These are phyloP conservation scores for Patiria miniata DNA, from an alignment of 35 echinoderm and acorn worm species.

Conservation along the genomic window DNA sequence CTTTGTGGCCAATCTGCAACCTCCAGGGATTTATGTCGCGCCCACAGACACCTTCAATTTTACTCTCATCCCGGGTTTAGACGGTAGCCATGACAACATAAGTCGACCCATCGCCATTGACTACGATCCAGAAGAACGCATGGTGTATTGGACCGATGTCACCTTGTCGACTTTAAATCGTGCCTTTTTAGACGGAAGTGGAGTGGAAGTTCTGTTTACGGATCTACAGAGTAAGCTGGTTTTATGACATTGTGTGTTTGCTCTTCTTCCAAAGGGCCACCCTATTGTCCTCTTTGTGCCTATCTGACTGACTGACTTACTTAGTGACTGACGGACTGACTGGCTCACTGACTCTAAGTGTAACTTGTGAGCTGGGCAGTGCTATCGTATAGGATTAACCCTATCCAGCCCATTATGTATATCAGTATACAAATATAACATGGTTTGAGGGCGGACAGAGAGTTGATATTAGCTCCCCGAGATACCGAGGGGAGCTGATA, in stretches of 20 bases:
- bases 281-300: too few species aligned
- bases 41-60: constrained; percentile 16
- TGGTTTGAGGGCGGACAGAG: too few species aligned
- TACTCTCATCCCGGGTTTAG: background rate
- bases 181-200: background rate
- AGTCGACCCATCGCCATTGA: constrained; percentile 39
- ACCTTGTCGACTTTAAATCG: background rate
- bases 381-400: too few species aligned
- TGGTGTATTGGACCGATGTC: constrained; percentile 57
- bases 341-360: too few species aligned
- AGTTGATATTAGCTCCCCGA: too few species aligned
- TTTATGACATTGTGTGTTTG: background rate
- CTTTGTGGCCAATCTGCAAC: background rate
- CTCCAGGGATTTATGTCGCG: background rate
- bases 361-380: too few species aligned
- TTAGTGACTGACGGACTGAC: too few species aligned
- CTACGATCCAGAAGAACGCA: constrained; percentile 43
- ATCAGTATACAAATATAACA: too few species aligned
- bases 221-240: background rate
- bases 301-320: too few species aligned
- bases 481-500: too few species aligned
- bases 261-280: too few species aligned
- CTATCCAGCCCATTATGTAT: too few species aligned
- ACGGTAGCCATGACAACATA: background rate
- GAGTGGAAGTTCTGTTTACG: background rate